These are phyloP conservation scores for Scortum barcoo DNA, from an alignment of 2,113 vertebrate species.

Conservation along the genomic window DNA sequence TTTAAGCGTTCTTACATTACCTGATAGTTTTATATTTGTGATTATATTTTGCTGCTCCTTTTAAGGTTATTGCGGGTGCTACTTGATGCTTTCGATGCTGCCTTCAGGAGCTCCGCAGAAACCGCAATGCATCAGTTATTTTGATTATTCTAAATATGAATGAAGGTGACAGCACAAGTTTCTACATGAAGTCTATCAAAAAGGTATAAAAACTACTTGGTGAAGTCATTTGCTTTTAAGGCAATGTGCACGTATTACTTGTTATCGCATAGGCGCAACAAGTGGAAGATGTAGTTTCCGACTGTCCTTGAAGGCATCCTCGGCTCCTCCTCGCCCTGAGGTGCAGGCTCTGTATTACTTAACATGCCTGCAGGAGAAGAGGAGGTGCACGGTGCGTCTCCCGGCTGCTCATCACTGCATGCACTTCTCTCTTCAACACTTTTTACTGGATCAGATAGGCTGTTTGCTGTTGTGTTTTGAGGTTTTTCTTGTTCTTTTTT, in stretches of 20 bases:
- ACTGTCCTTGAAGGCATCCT: not conserved
- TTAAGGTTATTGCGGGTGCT: slow-evolving; percentile 38
- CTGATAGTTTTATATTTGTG: not conserved
- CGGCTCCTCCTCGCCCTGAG: slow-evolving; percentile 64
- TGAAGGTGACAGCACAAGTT: not conserved
- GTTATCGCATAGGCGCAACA: not conserved
- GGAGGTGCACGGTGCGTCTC: slow-evolving; percentile 13
- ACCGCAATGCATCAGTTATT: not conserved
- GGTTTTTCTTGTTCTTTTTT: not conserved
- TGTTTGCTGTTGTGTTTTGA: not conserved
- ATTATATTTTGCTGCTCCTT: slow-evolving; percentile 23
- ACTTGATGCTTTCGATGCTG: not conserved
- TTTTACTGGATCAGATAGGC: not conserved
- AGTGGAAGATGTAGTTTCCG: accelerated
- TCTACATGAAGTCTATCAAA: no score
- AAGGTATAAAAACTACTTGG: no score
- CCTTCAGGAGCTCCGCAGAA: not conserved
- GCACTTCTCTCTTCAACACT: not conserved
- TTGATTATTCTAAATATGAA: not conserved
- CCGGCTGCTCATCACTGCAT: not conserved
- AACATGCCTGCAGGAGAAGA: slow-evolving; percentile 14
- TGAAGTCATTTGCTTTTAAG: no score
- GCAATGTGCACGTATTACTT: not conserved
- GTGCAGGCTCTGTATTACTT: slow-evolving; percentile 27
- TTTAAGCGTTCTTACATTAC: not conserved